Evolutionary conservation across 2,888 invertebrate species (phyloP), one percentile per base, ranked within the genome.

Genomic region (Seira sanloemensis): DNA sequence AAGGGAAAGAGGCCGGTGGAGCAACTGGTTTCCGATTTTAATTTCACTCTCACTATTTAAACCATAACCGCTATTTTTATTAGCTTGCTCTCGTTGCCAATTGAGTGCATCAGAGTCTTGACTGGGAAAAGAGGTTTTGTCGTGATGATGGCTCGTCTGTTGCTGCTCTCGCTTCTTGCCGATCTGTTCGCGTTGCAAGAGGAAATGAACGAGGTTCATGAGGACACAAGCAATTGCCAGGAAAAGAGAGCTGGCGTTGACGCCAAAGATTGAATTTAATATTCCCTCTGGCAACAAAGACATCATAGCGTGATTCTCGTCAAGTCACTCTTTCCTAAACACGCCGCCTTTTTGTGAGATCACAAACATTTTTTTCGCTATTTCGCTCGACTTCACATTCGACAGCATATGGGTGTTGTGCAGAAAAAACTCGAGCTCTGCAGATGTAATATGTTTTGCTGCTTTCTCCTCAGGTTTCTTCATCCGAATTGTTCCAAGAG

Each of bases 281-380:
- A 83, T 83, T 83, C 78, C 83, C 74, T 83, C 74, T 50, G 74
- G 83, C 50, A 67, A 68, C 54, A 68, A 80, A 67, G 74, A 74
- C 80, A 80, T 73, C 50, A 58, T 67, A 62, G 21, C 21, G 62
- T 62, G 62, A 62, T 62, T 62, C 62, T 21, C n/a, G 62, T 62
- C 62, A 62, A 62, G 62, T 62, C 62, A 62, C 21, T 62, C 62
- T 62, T 62, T 23, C 62, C 62, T 62, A 16, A 21, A 62, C 19
- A 62, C 5, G 7, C n/a, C n/a, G n/a, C 21, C 62, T 62, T 62
- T 62, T 62, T 62, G n/a, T n/a, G n/a, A n/a, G n/a, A n/a, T n/a
- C n/a, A n/a, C n/a, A n/a, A n/a, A 62, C 62, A 23, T 62, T n/a
- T n/a, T n/a, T n/a, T n/a, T 62, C 62, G 21, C 62, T 21, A 62